Evolutionary conservation across 2,888 invertebrate species (phyloP).

Genomic region (Timema podura): DNA sequence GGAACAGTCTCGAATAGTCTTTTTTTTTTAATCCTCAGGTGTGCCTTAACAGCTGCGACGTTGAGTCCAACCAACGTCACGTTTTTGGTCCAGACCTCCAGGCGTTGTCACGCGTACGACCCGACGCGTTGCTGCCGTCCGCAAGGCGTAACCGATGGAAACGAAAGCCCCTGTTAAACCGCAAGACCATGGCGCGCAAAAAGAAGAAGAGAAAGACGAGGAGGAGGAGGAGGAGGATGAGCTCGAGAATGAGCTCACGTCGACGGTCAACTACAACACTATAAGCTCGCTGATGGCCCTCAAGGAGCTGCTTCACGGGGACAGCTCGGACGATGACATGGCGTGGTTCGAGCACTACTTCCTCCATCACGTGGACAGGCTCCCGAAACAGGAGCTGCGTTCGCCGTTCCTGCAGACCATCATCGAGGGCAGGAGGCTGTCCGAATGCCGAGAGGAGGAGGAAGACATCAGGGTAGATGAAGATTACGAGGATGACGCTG

Average conservation of each 20-base stretch:
- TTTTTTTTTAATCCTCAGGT: too few species aligned
- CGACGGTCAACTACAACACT: constrained; percentile 67
- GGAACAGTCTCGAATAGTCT: too few species aligned
- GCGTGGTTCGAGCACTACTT: constrained; percentile 67
- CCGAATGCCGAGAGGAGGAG: constrained; percentile 60
- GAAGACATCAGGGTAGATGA: constrained; percentile 22
- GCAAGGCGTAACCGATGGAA: constrained; percentile 3
- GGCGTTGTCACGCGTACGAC: too few species aligned
- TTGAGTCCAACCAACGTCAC: too few species aligned
- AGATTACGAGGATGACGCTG: constrained; percentile 20
- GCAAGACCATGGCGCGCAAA: constrained; percentile 27
- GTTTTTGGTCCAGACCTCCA: too few species aligned
- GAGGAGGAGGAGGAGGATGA: constrained; percentile 38
- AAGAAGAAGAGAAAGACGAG: constrained; percentile 50
- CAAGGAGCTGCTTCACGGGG: constrained; percentile 57
- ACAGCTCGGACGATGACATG: constrained; percentile 55
- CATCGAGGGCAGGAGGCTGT: constrained; percentile 55
- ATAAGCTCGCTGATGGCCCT: constrained; percentile 63
- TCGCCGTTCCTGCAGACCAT: constrained; percentile 41
- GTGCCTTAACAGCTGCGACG: constrained; percentile 11
- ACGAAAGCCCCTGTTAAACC: constrained; percentile 9
- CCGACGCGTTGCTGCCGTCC: neutral
- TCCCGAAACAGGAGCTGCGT: constrained; percentile 55
- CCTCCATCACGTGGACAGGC: constrained; percentile 65
- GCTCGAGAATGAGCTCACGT: constrained; percentile 60